These are phyloP conservation scores for Lasiurus cinereus DNA, from an alignment of 2,113 vertebrate species.

Conservation along the genomic window DNA sequence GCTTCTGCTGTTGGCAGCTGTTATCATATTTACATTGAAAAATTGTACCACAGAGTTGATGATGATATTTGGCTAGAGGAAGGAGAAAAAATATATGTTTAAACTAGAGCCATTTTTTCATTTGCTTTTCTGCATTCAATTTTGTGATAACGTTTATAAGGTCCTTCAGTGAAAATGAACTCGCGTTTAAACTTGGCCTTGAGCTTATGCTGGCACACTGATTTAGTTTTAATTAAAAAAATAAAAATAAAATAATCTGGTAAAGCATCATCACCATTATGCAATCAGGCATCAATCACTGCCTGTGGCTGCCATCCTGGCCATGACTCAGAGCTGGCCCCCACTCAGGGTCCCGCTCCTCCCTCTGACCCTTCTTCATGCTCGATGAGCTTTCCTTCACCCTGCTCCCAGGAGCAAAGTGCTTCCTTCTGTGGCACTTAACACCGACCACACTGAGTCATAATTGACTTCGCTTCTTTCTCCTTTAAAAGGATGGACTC, in stretches of 20 bases:
- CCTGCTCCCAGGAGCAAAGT: background rate
- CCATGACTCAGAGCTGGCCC: background rate
- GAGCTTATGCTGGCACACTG: slow-evolving; percentile 50
- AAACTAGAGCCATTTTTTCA: slow-evolving; percentile 65
- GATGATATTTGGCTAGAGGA: slow-evolving; percentile 69
- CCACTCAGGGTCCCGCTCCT: background rate
- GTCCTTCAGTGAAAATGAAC: slow-evolving; percentile 59
- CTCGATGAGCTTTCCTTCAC: background rate
- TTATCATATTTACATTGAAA: slow-evolving; percentile 66
- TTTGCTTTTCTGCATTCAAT: slow-evolving; percentile 78
- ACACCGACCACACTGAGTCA: background rate
- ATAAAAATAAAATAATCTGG: background rate
- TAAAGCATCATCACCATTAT: background rate
- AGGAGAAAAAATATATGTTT: background rate
- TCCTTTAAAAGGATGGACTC: background rate
- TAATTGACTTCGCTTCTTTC: background rate
- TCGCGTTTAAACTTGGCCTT: slow-evolving; percentile 71
- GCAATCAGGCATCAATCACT: background rate
- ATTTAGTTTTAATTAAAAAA: slow-evolving; percentile 31
- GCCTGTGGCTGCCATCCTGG: background rate
- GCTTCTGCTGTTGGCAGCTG: slow-evolving; percentile 74
- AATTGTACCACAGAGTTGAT: slow-evolving; percentile 69
- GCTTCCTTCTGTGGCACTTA: background rate
- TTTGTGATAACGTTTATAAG: slow-evolving; percentile 42
- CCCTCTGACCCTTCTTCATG: background rate